Evolutionary conservation across 1,140 invertebrate species (phyloP).

Genomic region (Helicoverpa zea): DNA sequence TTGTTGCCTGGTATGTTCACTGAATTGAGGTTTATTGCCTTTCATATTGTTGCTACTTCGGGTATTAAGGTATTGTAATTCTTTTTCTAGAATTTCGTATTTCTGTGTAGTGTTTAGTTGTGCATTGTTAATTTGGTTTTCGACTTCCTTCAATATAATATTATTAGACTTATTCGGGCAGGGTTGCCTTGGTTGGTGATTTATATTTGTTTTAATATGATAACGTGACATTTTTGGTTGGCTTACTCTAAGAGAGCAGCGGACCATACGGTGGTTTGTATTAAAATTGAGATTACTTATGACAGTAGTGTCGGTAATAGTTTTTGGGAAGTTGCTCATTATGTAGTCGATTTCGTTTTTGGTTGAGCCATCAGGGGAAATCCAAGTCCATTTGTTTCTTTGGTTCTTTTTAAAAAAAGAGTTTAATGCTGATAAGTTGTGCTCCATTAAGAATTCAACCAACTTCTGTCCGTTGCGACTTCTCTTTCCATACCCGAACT

Average conservation of each 20-base stretch:
- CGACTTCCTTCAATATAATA: too few relatives aligned
- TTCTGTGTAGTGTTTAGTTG: background rate
- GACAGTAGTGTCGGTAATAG: too few relatives aligned
- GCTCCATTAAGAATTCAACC: background rate
- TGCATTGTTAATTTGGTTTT: background rate
- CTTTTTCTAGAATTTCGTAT: background rate
- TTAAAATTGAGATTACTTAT: too few relatives aligned
- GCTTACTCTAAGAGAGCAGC: too few relatives aligned
- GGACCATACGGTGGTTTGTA: background rate
- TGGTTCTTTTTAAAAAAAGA: background rate
- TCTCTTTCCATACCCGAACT: background rate
- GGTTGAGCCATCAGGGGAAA: background rate
- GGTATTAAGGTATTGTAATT: background rate
- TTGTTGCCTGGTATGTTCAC: background rate
- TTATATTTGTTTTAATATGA: background rate
- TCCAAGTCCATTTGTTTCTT: background rate
- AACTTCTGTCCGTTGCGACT: background rate
- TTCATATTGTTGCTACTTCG: background rate
- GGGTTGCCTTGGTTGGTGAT: background rate
- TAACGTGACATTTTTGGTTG: too few relatives aligned
- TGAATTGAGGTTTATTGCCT: background rate
- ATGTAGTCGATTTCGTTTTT: background rate
- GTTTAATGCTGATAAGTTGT: background rate
- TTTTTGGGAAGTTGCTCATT: background rate
- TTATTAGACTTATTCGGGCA: too few relatives aligned